Percentiles rank a stretch among this genome's conserved stretches.
Evolutionary conservation across 2,113 vertebrate species (phyloP).

Genomic region (Lontra canadensis): DNA sequence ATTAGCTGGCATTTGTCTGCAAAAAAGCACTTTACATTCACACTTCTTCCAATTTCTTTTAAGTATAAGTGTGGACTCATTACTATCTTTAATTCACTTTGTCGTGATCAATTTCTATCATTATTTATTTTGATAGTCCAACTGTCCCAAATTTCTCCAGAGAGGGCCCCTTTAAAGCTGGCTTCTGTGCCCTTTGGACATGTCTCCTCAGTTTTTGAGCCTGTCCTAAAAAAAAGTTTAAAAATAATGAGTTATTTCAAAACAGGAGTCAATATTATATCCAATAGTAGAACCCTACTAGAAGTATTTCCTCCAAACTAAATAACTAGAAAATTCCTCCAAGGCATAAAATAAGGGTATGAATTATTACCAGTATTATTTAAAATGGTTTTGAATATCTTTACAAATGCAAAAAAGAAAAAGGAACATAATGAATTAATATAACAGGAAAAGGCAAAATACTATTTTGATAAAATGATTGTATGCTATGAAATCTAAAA

Average conservation of each 20-base stretch:
- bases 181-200: not conserved
- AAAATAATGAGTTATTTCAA: conserved; percentile 20
- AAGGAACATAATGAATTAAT: not conserved
- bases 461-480: conserved; percentile 1
- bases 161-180: not conserved
- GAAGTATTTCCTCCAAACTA: not conserved
- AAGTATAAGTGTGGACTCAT: not conserved
- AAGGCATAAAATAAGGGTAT: not conserved
- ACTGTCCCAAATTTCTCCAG: not conserved
- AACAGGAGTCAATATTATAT: not conserved
- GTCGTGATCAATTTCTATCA: not conserved
- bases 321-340: not conserved
- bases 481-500: conserved; percentile 2
- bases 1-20: not conserved
- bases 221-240: not conserved
- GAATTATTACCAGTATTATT: not conserved
- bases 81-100: not conserved
- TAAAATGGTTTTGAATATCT: not conserved
- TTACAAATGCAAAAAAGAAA: not conserved
- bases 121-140: not conserved
- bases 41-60: not conserved
- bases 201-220: not conserved
- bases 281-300: not conserved
- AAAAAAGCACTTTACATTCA: not conserved
- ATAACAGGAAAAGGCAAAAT: not conserved